Base-by-base conservation (phyloP, 1,140 invertebrate genomes). In the Potamilus streckersoni region DNA sequence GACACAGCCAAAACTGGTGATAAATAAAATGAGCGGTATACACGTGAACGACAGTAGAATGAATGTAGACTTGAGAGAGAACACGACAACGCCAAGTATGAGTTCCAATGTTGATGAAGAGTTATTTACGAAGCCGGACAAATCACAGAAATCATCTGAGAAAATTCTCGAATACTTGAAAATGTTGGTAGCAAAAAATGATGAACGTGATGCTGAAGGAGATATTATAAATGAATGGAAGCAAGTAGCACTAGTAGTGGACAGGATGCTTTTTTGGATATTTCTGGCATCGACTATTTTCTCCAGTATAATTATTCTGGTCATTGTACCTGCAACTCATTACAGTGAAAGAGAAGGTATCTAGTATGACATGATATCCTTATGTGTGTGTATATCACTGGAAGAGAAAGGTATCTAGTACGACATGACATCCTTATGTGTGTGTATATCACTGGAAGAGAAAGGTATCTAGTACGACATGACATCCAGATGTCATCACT, bases 191-290 rank as follows among this genome's bases (percentile, higher is more conserved):
- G 74, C 72, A 16, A 80, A 82, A 73, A 77, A 70, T 67, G 82
- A 85, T 23, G 76, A 78, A 13, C 82, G 83, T 60, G 82, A 83
- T 63, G 69, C 64, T n/a, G 77, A 81, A 27, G 65, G 74, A 27
- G 81, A 84, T 55, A 79, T 86, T 38, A 78, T 80, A 20, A 82
- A 88, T 72, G 98, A 99, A 91, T 99, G 98, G 98, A 99, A 98
- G 88, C 99, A 98, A 89, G 97, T 99, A 13, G 97, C 97, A 38
- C 98, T 98, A 96, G 97, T 99, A 57, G 98, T 99, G 81, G 98
- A 99, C 92, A 93, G 98, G 84, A 91, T 99, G 66, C 96, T 99
- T 89, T 93, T 99, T 73, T 98, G 97, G 89, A 94, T 98, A 83
- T 99, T 99, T 92, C 98, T 99, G 91, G 93, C 97, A 69, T 96